Base-by-base conservation (phyloP, 1,140 invertebrate genomes). In the Sesamia nonagrioides region DNA sequence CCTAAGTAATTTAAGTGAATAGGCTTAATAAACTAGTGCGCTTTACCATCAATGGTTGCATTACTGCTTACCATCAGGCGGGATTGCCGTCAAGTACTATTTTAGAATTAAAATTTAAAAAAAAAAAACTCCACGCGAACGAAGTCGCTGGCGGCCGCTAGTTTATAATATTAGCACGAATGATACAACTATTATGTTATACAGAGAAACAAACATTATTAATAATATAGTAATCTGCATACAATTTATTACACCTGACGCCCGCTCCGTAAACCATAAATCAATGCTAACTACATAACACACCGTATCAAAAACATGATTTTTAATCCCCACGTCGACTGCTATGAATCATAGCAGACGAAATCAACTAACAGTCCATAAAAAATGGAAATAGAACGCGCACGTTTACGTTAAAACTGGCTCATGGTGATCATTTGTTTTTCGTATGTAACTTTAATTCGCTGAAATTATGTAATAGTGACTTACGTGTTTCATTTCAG, bases 331-430 rank as follows among this genome's bases (percentile, higher is more conserved):
- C 35, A 48, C 63, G 15, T 33, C 13, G 76, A 72, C 61, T 54
- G 63, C 52, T 48, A 75, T 88, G 84, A 88, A 84, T 88, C 84
- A 85, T 75, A 56, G 50, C 60, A 68, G 66, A 81, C 81, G 75
- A 82, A 82, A 79, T 73, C 73, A 75, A 63, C 73, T 40, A 21
- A 42, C 37, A 69, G 79, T 80, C 63, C 78, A 85, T 86, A 84
- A 66, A 63, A 85, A 82, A 82, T 80, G 56, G 63, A 88, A 86
- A 88, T 88, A 88, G 86, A 86, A 75, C 56, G 27, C 13, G 78
- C 69, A 33, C 74, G 74, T 87, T 85, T 81, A 83, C 75, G 78
- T 83, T 80, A 74, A 66, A 63, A 18, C 72, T 56, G 40, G 71
- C 75, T 78, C 78, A 78, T 74, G 76, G 71, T 78, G 48, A 50